Evolutionary conservation across 2,113 vertebrate genomes (phyloP), one percentile per base, ranked within the genome.

Genomic region (Pipa parva): DNA sequence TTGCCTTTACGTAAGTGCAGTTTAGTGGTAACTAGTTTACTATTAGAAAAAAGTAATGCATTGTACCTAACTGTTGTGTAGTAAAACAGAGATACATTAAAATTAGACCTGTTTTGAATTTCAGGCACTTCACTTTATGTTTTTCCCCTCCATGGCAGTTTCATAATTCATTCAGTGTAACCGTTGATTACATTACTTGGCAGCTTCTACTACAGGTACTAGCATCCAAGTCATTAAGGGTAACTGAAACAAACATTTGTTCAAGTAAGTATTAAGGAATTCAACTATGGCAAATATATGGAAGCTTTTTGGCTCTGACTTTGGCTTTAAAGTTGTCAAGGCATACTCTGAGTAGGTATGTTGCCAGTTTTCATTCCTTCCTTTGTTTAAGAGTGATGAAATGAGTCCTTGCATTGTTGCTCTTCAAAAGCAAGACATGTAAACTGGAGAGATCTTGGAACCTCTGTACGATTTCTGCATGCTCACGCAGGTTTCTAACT

Each of bases 371-470:
- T 60, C 66, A 70, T 61, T 61, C 66, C 29, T 29, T 50, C 49
- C 49, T 61, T 70, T 70, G 66, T 70, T 51, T 26, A 5, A 24
- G 25, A 25, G 33, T 70, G 57, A 60, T 51, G 66, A 70, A 61
- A 61, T 70, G 39, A 70, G 60, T 58, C 49, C 15, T 26, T 15
- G 18, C 49, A 61, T 70, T 70, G 66, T 70, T 70, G 17, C 27
- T 54, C 37, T 59, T 70, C 66, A 52, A 70, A 54, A 61, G 66
- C 66, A 20, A 54, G 66, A 61, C 66, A 70, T 61, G 66, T 69
- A 60, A 51, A 57, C 28, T 69, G 50, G 56, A 60, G 56, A 69
- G 29, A 70, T 36, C 18, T 25, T 49, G 58, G 58, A 70, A 28
- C 66, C 66, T 37, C 20, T 25, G 49, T 49, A 54, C 31, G 25